Evolutionary conservation across 2,888 invertebrate species (phyloP), one percentile per base, ranked within the genome.

Genomic region (Phalera bucephala): DNA sequence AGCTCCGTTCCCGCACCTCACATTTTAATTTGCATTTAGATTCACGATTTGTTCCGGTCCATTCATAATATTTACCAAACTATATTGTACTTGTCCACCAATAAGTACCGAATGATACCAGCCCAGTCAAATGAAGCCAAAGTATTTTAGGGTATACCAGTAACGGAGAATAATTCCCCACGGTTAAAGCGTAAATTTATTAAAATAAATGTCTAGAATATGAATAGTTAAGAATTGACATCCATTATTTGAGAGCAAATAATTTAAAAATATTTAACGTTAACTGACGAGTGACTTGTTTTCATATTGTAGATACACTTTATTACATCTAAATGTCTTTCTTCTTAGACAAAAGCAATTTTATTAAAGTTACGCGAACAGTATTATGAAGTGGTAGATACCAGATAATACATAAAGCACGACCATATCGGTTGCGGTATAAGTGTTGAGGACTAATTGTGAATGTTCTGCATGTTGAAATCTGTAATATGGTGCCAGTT

Each of bases 351-450:
- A 63, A 59, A 56, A 63, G 53, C 55, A 64, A 59, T 64, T 54
- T 54, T 58, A 57, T 63, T 62, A 60, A 71, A 65, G 65, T 63
- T 64, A 64, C 59, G 68, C 68, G 65, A 72, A 72, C 80, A 80
- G 81, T 81, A 81, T 81, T 81, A 79, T 76, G 59, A 64, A 66
- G 63, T 66, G 65, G 58, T 67, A 69, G 62, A 60, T 63, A 64
- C 56, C 62, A 54, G 56, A 42, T 53, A 48, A 52, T 48, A 44
- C 57, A 44, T 47, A 49, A 32, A 47, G 47, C 53, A 43, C 42
- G 49, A 47, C 55, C 54, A 52, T 40, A 36, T 41, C 27, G 40
- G 39, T 41, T 42, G 40, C 33, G 39, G 41, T 45, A 12, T 36
- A 33, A 33, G 37, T 45, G 31, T 27, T 29, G 40, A 39, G 9